Percentiles rank a stretch among this genome's conserved stretches.
Conservation (phyloP, 1,140 invertebrate genomes). For the Drosophila aff. region DNA sequence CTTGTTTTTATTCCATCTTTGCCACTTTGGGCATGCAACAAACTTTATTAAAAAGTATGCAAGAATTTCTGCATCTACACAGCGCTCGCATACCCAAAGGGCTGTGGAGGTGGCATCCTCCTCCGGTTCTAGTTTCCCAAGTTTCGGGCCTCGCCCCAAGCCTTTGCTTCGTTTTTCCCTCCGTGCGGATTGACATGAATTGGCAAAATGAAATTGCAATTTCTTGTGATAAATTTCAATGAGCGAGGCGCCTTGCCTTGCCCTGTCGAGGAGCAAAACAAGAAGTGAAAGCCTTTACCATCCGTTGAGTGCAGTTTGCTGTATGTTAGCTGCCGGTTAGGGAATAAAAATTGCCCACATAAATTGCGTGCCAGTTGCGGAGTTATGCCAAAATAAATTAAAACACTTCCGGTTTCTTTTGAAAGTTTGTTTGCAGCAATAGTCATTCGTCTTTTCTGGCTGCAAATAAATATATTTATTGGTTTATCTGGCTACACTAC, state of each 20-base stretch:
- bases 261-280: slow-evolving; percentile 27
- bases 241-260: slow-evolving; percentile 39
- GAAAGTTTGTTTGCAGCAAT: neutral
- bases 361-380: slow-evolving; percentile 19
- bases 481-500: slow-evolving; percentile 3
- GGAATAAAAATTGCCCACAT: slow-evolving; percentile 34
- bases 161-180: slow-evolving; percentile 5
- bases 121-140: slow-evolving; percentile 25
- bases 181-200: slow-evolving; percentile 70
- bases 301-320: slow-evolving; percentile 68
- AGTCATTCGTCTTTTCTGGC: neutral
- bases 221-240: slow-evolving; percentile 82
- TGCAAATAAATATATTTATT: neutral
- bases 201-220: slow-evolving; percentile 78
- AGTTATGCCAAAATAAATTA: slow-evolving; percentile 33
- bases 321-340: slow-evolving; percentile 39
- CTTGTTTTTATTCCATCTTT: slow-evolving; percentile 58
- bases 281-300: slow-evolving; percentile 46
- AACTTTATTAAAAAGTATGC: slow-evolving; percentile 81
- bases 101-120: slow-evolving; percentile 27
- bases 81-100: slow-evolving; percentile 32
- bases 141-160: slow-evolving; percentile 12
- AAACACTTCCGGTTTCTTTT: slow-evolving; percentile 3
- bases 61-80: slow-evolving; percentile 68
- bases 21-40: slow-evolving; percentile 72